Evolutionary conservation across 1,140 invertebrate genomes (phyloP).

Genomic region (Bombus vancouverensis): DNA sequence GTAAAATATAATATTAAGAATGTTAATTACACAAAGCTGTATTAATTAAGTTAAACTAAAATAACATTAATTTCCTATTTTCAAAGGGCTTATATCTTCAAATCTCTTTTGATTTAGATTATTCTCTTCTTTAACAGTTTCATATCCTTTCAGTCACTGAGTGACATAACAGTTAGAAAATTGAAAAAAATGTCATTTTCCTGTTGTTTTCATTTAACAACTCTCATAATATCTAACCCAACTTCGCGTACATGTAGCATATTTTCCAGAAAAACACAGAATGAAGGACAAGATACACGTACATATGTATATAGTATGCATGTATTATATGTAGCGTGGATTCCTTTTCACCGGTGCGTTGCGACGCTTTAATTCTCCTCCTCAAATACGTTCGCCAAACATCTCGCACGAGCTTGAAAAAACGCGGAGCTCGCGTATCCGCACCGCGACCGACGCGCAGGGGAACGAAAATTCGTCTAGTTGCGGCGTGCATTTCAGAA

Average conservation of each 20-base stretch:
- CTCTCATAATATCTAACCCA: not conserved
- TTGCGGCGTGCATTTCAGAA: conserved; percentile 9
- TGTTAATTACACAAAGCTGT: not conserved
- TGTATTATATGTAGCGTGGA: not conserved
- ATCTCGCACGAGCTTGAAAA: not conserved
- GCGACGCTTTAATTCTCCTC: not conserved
- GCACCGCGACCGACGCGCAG: not conserved
- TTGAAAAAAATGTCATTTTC: not conserved
- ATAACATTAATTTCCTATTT: too few species aligned
- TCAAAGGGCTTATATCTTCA: not conserved
- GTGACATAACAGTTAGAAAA: not conserved
- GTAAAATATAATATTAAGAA: not conserved
- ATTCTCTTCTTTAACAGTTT: not conserved
- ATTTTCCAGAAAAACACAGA: not conserved
- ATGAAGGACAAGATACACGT: not conserved
- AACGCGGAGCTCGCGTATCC: not conserved
- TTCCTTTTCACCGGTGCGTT: not conserved
- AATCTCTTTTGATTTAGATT: not conserved
- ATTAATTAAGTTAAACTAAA: too few species aligned
- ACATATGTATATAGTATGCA: not conserved
- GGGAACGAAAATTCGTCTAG: conserved; percentile 18
- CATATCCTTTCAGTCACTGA: not conserved
- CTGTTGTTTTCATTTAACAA: not conserved
- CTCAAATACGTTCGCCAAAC: not conserved
- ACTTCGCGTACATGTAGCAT: not conserved